These are phyloP conservation scores for Aulostomus chinensis DNA, from an alignment of 2,797 vertebrate species.

Conservation along the genomic window DNA sequence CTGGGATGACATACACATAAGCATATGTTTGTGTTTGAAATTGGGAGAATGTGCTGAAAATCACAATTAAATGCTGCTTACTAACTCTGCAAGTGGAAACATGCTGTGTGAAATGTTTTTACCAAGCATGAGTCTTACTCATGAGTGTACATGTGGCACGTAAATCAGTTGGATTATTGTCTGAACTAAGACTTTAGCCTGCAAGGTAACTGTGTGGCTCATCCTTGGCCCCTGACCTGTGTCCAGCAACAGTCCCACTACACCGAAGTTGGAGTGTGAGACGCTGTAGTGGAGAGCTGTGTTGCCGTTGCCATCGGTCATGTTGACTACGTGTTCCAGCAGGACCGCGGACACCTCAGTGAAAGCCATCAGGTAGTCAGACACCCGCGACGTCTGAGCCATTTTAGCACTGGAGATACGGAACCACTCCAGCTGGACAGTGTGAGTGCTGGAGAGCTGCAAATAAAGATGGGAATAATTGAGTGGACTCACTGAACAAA, in stretches of 20 bases:
- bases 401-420: constrained; percentile 91
- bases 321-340: constrained; percentile 89
- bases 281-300: constrained; percentile 97
- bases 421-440: constrained; percentile 94
- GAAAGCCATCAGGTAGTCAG: constrained; percentile 86
- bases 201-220: too few species aligned
- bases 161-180: background rate
- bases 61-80: too few species aligned
- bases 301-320: constrained; percentile 93
- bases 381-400: constrained; percentile 78
- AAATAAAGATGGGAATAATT: too few species aligned
- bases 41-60: too few species aligned
- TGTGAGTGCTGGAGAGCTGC: constrained; percentile 85
- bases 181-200: background rate
- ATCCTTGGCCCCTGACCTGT: constrained; percentile 78
- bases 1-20: too few species aligned
- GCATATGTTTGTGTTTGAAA: too few species aligned
- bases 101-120: too few species aligned
- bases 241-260: constrained; percentile 89
- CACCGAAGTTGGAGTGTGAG: constrained; percentile 93
- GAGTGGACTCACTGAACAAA: too few species aligned
- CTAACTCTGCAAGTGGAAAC: too few species aligned
- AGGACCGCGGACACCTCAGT: constrained; percentile 82
- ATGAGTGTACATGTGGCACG: too few species aligned
- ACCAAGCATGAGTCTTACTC: too few species aligned